Conservation (phyloP, 2,797 vertebrate genomes). For the Lepus oiostolus region DNA sequence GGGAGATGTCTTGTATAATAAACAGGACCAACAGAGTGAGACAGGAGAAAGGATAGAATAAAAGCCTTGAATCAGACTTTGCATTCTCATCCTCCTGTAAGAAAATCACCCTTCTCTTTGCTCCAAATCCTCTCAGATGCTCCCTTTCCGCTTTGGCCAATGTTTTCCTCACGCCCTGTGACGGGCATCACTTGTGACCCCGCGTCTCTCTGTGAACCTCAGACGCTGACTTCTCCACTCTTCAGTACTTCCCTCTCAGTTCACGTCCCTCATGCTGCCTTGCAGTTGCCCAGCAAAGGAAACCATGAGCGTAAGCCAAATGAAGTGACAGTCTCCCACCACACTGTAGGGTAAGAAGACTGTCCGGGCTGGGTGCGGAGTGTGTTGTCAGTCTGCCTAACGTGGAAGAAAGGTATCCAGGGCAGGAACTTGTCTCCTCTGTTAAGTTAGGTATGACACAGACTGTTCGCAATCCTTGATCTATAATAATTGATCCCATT, state of each 20-base stretch:
- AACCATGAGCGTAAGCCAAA: background rate
- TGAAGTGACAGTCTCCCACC: background rate
- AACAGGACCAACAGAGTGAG: background rate
- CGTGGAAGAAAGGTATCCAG: background rate
- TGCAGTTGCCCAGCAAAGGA: background rate
- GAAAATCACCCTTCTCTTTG: background rate
- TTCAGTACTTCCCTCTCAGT: background rate
- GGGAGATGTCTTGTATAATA: background rate
- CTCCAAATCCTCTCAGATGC: background rate
- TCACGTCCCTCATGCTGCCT: background rate
- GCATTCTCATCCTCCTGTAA: background rate
- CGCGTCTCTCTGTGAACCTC: background rate
- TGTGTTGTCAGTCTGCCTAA: background rate
- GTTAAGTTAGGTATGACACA: background rate
- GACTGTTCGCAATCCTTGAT: background rate
- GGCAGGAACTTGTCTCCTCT: constrained; percentile 9
- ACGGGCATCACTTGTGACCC: background rate
- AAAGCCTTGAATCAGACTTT: background rate
- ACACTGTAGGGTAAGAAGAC: background rate
- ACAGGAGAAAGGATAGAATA: background rate
- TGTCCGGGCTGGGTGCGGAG: background rate
- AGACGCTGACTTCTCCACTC: background rate
- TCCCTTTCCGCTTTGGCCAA: background rate
- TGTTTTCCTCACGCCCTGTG: background rate
- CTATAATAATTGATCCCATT: constrained; percentile 18